Evolutionary conservation across 2,113 vertebrate genomes (phyloP), one percentile per base, ranked within the genome.

Genomic region (Motacilla tschutschensis): DNA sequence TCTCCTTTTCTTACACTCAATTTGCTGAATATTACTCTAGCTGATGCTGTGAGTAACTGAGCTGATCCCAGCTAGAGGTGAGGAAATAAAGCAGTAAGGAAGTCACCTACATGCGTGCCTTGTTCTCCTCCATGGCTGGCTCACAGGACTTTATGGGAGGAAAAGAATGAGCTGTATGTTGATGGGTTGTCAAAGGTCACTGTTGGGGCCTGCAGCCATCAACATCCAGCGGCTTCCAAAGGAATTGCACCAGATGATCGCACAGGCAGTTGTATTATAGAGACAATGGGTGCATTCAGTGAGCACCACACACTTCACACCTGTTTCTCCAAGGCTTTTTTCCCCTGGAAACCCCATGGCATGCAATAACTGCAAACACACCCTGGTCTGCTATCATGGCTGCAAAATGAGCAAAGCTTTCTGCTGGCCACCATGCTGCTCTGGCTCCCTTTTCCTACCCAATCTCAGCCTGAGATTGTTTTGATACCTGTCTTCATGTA

Each of bases 401-500:
- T 85, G 76, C 31, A 85, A 46, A 91, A 80, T 21, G 12, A 91
- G 66, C 48, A 79, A 83, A 73, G 20, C n/a, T 53, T 90, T 89
- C 83, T 81, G 65, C 89, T 92, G 55, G 47, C 65, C 25, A 29
- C 60, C 33, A 6, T 59, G 26, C 26, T 28, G 69, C 65, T 83
- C 44, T 9, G 7, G 85, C 83, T 95, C 86, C 80, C 28, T 31
- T 65, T 81, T 95, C 41, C 58, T 75, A 72, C 58, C 69, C 28
- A 13, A 3, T 74, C 58, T 83, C 87, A 88, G 73, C 53, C 66
- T 89, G 26, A 63, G 54, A 92, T 81, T 83, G 38, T 70, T 82
- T 83, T 8, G 12, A 17, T 69, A 77, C 44, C 65, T 48, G 70
- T 83, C 90, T 86, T 93, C 43, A 87, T 58, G 65, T 85, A 91